Conservation (phyloP, 2,888 invertebrate genomes). For the Pollenia amentaria region DNA sequence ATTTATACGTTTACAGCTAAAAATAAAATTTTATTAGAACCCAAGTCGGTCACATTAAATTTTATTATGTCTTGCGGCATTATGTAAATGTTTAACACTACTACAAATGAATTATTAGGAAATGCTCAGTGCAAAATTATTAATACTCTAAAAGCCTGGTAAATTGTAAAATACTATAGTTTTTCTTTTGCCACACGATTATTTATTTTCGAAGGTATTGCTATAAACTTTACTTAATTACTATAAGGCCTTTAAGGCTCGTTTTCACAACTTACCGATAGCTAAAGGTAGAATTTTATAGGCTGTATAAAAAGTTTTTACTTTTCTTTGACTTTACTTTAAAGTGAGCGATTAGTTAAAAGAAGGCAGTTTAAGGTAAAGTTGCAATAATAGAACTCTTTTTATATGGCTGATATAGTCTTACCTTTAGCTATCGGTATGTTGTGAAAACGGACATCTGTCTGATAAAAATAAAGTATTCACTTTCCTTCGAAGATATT, state of each 20-base stretch:
- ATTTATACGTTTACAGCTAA: too few species aligned
- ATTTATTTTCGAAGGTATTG: background rate
- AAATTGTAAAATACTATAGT: constrained; percentile 13
- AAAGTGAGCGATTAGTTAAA: too few species aligned
- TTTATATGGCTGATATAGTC: too few species aligned
- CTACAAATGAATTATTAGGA: constrained; percentile 8
- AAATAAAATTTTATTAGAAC: too few species aligned
- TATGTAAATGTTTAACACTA: constrained; percentile 15
- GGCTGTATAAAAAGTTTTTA: too few species aligned
- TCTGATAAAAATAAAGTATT: background rate
- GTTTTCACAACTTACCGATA: too few species aligned
- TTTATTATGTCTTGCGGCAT: background rate
- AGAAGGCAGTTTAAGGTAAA: too few species aligned
- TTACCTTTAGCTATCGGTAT: too few species aligned
- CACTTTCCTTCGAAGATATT: background rate
- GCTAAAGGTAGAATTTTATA: too few species aligned
- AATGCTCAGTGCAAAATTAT: constrained; percentile 4
- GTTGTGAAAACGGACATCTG: too few species aligned
- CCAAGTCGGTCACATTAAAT: background rate
- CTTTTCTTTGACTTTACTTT: too few species aligned
- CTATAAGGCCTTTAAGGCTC: background rate
- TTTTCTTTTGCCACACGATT: background rate
- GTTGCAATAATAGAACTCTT: too few species aligned
- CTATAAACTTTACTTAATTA: background rate
- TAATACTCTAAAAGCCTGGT: constrained; percentile 12